Evolutionary conservation across 2,888 invertebrate genomes (phyloP), one percentile per base, ranked within the genome.

Genomic region (Habrosyne pyritoides): DNA sequence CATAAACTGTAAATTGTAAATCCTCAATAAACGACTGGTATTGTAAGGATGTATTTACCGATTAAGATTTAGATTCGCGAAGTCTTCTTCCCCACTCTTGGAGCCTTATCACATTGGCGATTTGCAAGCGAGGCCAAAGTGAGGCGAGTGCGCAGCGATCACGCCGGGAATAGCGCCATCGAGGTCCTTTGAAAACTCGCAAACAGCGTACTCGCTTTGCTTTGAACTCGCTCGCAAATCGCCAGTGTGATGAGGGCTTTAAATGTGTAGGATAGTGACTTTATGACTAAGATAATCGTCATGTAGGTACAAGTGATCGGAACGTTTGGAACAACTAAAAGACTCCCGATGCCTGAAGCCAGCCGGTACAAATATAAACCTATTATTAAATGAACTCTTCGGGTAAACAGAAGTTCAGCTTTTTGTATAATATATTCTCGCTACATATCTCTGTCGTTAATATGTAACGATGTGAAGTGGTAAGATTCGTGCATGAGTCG

Each of bases 381-480:
- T 49, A 48, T 36, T 8, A 21, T 42, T 42, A 6, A 53, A 74
- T 72, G 66, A 70, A 69, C 64, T 60, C 63, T 73, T 73, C 64
- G 67, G 64, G 70, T 67, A 70, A 60, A 72, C 78, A 66, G 63
- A 65, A 66, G 56, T 21, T 81, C 67, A 64, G 81, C 84, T 84
- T 81, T 60, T 67, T 84, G 78, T 83, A 81, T 72, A 73, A 75
- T 77, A 78, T 18, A 73, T 73, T 80, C 75, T 83, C 71, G 86
- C 87, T 86, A 88, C 88, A 89, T 89, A 89, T 90, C 89, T 82
- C 79, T 84, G 80, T 81, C 77, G 74, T 63, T 63, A 67, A 61
- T 42, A 58, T 56, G 54, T 53, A 59, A 56, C 58, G 60, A 57
- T 64, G 64, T 60, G 66, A 57, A 67, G 59, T 74, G 77, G 71